phyloP scores from a whole-genome alignment of 2,888 invertebrate genomes.

The Phrixothrix hirtus region DNA sequence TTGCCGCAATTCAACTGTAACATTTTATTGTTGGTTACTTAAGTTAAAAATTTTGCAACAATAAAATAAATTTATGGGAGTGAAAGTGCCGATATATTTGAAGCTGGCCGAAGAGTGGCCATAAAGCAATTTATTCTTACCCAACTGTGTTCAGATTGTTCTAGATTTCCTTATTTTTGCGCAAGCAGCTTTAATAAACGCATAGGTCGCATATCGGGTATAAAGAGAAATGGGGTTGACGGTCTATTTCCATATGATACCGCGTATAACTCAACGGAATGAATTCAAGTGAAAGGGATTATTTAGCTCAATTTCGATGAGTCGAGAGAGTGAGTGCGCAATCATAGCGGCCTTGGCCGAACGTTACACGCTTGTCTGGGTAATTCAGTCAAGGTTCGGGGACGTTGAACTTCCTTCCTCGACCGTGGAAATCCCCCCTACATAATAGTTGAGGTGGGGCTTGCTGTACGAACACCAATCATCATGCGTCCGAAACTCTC shows the following conservation, averaged over 20 bases:
- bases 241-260: slow-evolving; percentile 5
- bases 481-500: slow-evolving; percentile 53
- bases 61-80: no score
- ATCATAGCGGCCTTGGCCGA: slow-evolving; percentile 48
- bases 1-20: slow-evolving; percentile 4
- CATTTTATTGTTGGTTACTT: no score
- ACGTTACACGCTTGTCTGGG: slow-evolving; percentile 64
- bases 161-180: no score
- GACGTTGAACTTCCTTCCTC: slow-evolving; percentile 72
- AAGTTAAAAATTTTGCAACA: no score
- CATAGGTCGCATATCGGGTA: no score
- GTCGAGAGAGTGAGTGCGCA: slow-evolving; percentile 44
- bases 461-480: slow-evolving; percentile 54
- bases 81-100: no score
- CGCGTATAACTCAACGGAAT: slow-evolving; percentile 10
- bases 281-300: slow-evolving; percentile 49
- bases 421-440: slow-evolving; percentile 36
- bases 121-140: no score
- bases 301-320: slow-evolving; percentile 49
- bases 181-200: no score
- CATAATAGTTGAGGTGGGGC: slow-evolving; percentile 44
- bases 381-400: slow-evolving; percentile 86
- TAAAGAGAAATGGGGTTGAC: slow-evolving; percentile 1
- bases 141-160: no score
- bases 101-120: no score